Base-by-base conservation (phyloP, 2,888 invertebrate species). In the Scotopteryx bipunctaria region DNA sequence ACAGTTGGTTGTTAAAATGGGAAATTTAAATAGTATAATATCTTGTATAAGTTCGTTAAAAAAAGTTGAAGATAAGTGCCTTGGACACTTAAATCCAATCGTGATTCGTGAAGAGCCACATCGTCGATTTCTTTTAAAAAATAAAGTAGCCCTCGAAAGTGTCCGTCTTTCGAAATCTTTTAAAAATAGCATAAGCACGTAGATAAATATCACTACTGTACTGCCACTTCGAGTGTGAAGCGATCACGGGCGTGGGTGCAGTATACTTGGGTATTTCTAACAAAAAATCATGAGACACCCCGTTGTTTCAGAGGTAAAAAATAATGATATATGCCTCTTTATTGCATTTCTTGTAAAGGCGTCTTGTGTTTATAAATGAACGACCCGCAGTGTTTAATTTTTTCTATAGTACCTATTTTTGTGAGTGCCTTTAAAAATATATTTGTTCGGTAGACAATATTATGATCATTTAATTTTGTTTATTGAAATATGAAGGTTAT, bases 211-310 rank as follows among this genome's bases (percentile, higher is more conserved):
- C 74, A 86, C 83, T 85, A 83, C 84, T 71, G 83, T 79, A 78
- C 67, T 71, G 79, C 81, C 86, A 83, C 82, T 86, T 82, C 78
- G 78, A 87, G 89, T 88, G 89, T 90, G 88, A 90, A 89, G 71
- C 78, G 78, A 84, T 87, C 77, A 80, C 65, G 55, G 62, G 85
- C 86, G 87, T 88, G 85, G 86, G 87, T 64, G 80, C 76, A 66
- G 65, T 77, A 68, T 79, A 74, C 71, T 82, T 81, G 80, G 40
- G 80, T 76, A 81, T 83, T 77, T 78, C 71, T 69, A 64, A 83
- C 81, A 86, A 88, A 83, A 89, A 86, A 81, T 76, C 69, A 48
- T 45, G 73, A 73, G 85, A 76, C 86, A 76, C 90, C 90, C 90
- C 80, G 89, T 88, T 88, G 90, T 89, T 88, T 86, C 78, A 84